Evolutionary conservation across 53 echinoderm and acorn worm species (phyloP), one percentile per base, ranked within the genome.

Genomic region (Luidia sarsii): DNA sequence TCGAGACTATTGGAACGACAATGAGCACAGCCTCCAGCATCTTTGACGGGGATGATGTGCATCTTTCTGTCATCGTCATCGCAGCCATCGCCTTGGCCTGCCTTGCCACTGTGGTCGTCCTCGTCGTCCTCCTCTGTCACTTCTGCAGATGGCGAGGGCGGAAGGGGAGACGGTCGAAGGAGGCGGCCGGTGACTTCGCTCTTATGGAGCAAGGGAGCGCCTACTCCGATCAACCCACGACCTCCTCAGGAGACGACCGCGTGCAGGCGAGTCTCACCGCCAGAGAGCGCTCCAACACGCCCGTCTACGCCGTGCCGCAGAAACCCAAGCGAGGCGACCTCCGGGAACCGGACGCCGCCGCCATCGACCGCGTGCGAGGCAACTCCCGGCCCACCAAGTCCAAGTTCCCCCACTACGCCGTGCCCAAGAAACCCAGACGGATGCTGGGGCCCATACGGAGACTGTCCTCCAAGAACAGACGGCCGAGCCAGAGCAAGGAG

Each of bases 391-490:
- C n/a, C n/a, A n/a, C n/a, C n/a, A n/a, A n/a, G n/a, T n/a, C n/a
- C n/a, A n/a, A n/a, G n/a, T n/a, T n/a, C n/a, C 57, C 74, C 37
- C 38, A 25, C 25, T 74, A 74, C 39, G 74, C 74, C 35, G 37
- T 24, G 16, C 74, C 74, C 2, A 74, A 57, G 20, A 36, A 19
- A 38, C 38, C 2, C 2, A 64, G 37, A 33, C 16, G 27, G 25
- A 30, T n/a, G n/a, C n/a, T 41, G 6, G 41, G 41, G 6, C 41
- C 41, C 6, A 6, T 41, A 6, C 6, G 41, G 41, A 41, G 41
- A 41, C 11, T 41, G 41, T 41, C 41, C 6, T 41, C 41, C 41
- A 41, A 41, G 11, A 41, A 41, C 41, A 41, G 11, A 11, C 6
- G 11, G 11, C 11, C 41, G 33, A 11, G 62, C 62, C 18, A 10